These are phyloP conservation scores for Xylota sylvarum DNA, from an alignment of 2,888 invertebrate genomes.

Conservation along the genomic window DNA sequence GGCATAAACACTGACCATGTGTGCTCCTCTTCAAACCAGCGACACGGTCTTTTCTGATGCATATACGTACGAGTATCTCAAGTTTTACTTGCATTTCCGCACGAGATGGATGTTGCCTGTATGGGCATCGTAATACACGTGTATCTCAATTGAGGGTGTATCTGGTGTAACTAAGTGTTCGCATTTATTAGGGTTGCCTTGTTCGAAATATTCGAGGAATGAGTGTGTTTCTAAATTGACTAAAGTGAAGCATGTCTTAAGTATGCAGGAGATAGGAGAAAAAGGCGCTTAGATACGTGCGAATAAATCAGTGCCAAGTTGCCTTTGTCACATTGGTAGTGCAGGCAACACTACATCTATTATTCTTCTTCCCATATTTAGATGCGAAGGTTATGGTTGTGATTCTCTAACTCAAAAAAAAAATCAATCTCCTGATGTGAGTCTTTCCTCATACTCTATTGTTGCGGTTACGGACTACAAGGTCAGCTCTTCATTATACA, in stretches of 20 bases:
- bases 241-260: background rate
- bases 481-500: too few relatives aligned
- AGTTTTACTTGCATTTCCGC: conserved; percentile 42
- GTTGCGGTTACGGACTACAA: too few relatives aligned
- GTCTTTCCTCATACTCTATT: too few relatives aligned
- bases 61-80: background rate
- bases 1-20: conserved; percentile 58
- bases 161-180: background rate
- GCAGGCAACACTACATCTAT: too few relatives aligned
- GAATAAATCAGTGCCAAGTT: too few relatives aligned
- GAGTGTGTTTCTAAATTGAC: background rate
- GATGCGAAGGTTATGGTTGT: too few relatives aligned
- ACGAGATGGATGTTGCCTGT: conserved; percentile 15
- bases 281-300: too few relatives aligned
- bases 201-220: background rate
- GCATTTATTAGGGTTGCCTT: background rate
- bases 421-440: too few relatives aligned
- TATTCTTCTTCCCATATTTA: too few relatives aligned
- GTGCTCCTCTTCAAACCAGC: conserved; percentile 21
- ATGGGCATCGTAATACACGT: background rate
- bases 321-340: too few relatives aligned
- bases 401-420: too few relatives aligned
- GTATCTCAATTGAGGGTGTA: background rate
- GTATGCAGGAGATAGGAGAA: background rate
- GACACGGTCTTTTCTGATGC: conserved; percentile 3